A percentile compares a stretch with the other conserved stretches of the same genome.
These are phyloP conservation scores for Seira musarum DNA, from an alignment of 2,888 invertebrate species.

Conservation along the genomic window DNA sequence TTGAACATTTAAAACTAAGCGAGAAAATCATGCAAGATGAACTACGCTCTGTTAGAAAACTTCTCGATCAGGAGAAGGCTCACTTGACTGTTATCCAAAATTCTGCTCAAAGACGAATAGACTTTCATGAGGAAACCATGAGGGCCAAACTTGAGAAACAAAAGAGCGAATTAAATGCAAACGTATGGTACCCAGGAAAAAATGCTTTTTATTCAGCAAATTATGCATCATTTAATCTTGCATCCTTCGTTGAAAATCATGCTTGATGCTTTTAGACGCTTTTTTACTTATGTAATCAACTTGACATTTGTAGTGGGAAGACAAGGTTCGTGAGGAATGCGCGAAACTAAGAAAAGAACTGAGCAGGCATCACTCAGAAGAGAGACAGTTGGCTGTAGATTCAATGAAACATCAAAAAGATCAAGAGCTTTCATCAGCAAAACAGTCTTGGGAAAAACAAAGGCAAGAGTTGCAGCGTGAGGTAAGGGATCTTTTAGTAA, in stretches of 20 bases:
- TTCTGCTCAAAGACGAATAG: slow-evolving; percentile 67
- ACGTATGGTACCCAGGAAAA: slow-evolving; percentile 49
- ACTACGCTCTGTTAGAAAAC: slow-evolving; percentile 62
- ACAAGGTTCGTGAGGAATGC: slow-evolving; percentile 78
- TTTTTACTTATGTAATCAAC: background rate
- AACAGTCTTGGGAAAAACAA: slow-evolving; percentile 76
- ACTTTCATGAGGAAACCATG: slow-evolving; percentile 67
- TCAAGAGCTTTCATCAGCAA: slow-evolving; percentile 75
- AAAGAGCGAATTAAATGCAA: slow-evolving; percentile 72
- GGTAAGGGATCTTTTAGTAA: slow-evolving; percentile 72
- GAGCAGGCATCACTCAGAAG: slow-evolving; percentile 78
- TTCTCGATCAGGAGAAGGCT: slow-evolving; percentile 75
- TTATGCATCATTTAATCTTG: too few relatives aligned
- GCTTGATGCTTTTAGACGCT: background rate
- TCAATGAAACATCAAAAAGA: slow-evolving; percentile 76
- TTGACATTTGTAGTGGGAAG: slow-evolving; percentile 76
- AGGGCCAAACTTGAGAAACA: slow-evolving; percentile 73
- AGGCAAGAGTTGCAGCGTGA: slow-evolving; percentile 75
- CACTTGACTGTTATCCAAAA: slow-evolving; percentile 66
- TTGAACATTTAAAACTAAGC: slow-evolving; percentile 75
- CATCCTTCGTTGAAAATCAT: too few relatives aligned
- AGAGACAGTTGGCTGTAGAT: slow-evolving; percentile 76
- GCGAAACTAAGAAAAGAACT: slow-evolving; percentile 78
- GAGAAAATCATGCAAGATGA: slow-evolving; percentile 77
- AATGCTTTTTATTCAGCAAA: too few relatives aligned